These are phyloP conservation scores for Drosophila burlai DNA, from an alignment of 1,140 invertebrate genomes.

Conservation along the genomic window DNA sequence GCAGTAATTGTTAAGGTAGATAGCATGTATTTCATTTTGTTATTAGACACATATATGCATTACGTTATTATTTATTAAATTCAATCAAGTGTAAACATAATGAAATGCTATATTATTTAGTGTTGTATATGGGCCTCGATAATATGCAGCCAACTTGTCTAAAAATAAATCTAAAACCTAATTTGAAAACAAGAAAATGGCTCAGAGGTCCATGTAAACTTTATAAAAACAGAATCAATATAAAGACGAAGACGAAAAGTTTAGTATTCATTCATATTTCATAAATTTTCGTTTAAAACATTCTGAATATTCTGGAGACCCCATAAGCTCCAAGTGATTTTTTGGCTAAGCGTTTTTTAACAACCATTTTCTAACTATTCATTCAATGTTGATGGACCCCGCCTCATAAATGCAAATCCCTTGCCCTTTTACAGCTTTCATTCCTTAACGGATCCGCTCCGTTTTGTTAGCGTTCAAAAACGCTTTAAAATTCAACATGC, in stretches of 20 bases:
- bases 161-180: too few relatives aligned
- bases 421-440: conserved; percentile 11
- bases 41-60: too few relatives aligned
- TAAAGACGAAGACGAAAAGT: neutral
- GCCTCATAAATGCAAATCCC: conserved; percentile 24
- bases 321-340: neutral
- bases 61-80: too few relatives aligned
- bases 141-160: too few relatives aligned
- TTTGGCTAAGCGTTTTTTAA: neutral
- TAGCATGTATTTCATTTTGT: too few relatives aligned
- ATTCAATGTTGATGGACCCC: neutral
- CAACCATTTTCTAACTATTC: neutral
- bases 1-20: too few relatives aligned
- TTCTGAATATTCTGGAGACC: neutral
- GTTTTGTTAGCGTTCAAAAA: conserved; percentile 43
- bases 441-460: neutral
- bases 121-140: too few relatives aligned
- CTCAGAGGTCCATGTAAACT: neutral
- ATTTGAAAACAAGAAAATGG: neutral
- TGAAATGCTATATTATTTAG: too few relatives aligned
- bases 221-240: neutral
- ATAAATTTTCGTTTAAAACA: neutral
- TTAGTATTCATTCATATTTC: neutral
- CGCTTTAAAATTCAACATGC: conserved; percentile 55
- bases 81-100: too few relatives aligned